A percentile compares a stretch with the other conserved stretches of the same genome.
These are phyloP conservation scores for Calameuta pallipes DNA, from an alignment of 2,888 invertebrate species.

Conservation along the genomic window DNA sequence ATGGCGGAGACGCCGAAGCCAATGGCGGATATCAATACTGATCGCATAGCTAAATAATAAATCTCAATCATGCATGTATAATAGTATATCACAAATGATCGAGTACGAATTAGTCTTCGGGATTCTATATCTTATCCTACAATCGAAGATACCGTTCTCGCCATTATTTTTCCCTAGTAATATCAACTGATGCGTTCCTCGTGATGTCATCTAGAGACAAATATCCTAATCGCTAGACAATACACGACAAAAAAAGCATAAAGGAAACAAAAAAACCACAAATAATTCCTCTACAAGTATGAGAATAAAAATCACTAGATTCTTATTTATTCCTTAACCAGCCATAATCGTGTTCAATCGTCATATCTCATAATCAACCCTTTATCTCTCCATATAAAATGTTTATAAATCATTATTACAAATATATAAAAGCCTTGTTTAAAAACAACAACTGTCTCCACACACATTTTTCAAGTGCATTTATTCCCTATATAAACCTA, in stretches of 20 bases:
- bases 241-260: not conserved
- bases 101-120: not conserved
- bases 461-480: not conserved
- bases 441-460: not conserved
- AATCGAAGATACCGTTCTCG: not conserved
- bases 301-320: not conserved
- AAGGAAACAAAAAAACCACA: not conserved
- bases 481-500: not conserved
- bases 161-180: not conserved
- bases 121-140: not conserved
- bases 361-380: not conserved
- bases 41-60: conserved; percentile 23
- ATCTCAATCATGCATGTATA: not conserved
- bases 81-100: not conserved
- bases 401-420: not conserved
- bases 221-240: not conserved
- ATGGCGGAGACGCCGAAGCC: conserved; percentile 58
- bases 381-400: not conserved
- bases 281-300: not conserved
- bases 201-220: not conserved
- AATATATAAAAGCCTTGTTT: not conserved
- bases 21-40: conserved; percentile 64
- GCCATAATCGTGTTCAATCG: not conserved
- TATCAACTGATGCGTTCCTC: not conserved
- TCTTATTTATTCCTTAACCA: not conserved